These are phyloP conservation scores for Macrosoma leucophasiata DNA, from an alignment of 2,888 invertebrate genomes.

Conservation along the genomic window DNA sequence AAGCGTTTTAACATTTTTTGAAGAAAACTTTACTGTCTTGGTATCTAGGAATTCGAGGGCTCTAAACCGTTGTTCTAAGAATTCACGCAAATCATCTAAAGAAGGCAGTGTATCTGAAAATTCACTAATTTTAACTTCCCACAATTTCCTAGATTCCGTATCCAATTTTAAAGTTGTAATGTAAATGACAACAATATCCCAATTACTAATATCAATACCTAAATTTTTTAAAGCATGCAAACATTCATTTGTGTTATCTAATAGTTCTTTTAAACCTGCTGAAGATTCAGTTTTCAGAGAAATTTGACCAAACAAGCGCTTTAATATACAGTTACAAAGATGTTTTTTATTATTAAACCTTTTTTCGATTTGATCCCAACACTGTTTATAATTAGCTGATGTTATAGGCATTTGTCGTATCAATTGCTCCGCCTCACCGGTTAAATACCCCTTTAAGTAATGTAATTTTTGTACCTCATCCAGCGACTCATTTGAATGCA, in stretches of 20 bases:
- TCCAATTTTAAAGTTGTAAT: slow-evolving; percentile 14
- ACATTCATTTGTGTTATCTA: slow-evolving; percentile 17
- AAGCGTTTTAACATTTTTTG: background rate
- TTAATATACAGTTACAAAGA: slow-evolving; percentile 13
- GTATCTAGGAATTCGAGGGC: slow-evolving; percentile 7
- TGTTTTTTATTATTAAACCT: slow-evolving; percentile 18
- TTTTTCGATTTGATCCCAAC: slow-evolving; percentile 14
- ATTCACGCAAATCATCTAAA: slow-evolving; percentile 1
- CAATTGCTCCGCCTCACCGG: slow-evolving; percentile 27
- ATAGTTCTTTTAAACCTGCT: slow-evolving; percentile 10
- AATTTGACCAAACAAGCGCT: too few relatives aligned
- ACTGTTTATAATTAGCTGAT: slow-evolving; percentile 10
- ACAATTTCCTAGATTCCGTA: slow-evolving; percentile 15
- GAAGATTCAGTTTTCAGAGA: slow-evolving; percentile 8
- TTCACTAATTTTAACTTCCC: slow-evolving; percentile 12
- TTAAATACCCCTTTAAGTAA: slow-evolving; percentile 15
- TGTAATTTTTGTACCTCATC: slow-evolving; percentile 23
- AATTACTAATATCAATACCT: slow-evolving; percentile 12
- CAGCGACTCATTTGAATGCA: slow-evolving; percentile 15
- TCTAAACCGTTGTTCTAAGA: slow-evolving; percentile 4
- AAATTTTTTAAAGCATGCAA: slow-evolving; percentile 18
- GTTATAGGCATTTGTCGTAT: slow-evolving; percentile 18
- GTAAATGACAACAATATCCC: slow-evolving; percentile 20
- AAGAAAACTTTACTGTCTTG: background rate
- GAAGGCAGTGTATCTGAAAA: background rate